Conservation (phyloP, 1,140 invertebrate species). For the Magallana ariakensis region DNA sequence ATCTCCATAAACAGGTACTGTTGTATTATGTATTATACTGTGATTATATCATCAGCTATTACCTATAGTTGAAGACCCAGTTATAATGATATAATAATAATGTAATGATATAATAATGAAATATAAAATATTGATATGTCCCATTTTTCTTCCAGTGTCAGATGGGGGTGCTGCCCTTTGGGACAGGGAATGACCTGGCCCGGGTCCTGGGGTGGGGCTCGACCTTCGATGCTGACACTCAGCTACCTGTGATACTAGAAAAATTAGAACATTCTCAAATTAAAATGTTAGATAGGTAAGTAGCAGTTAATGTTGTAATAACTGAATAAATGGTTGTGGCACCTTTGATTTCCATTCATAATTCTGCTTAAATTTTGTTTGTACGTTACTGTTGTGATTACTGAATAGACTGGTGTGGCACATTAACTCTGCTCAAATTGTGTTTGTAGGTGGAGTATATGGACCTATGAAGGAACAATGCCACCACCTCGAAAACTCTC, state of each 20-base stretch:
- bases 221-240: slow-evolving; percentile 96
- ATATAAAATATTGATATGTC: neutral
- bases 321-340: too few relatives aligned
- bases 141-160: slow-evolving; percentile 74
- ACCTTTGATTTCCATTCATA: too few relatives aligned
- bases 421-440: neutral
- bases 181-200: slow-evolving; percentile 97
- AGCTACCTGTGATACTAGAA: slow-evolving; percentile 93
- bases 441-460: slow-evolving; percentile 90
- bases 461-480: slow-evolving; percentile 87
- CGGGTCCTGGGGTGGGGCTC: slow-evolving; percentile 97
- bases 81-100: neutral
- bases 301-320: neutral
- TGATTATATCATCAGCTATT: too few relatives aligned
- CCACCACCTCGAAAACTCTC: slow-evolving; percentile 77
- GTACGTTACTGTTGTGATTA: slow-evolving; percentile 65
- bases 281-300: slow-evolving; percentile 94
- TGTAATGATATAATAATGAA: neutral
- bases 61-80: neutral
- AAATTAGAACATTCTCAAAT: slow-evolving; percentile 96
- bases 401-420: too few relatives aligned
- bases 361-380: neutral
- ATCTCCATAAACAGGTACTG: slow-evolving; percentile 77
- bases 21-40: neutral
- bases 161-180: slow-evolving; percentile 89